Evolutionary conservation across 2,797 vertebrate species (phyloP).

Genomic region (Leuciscus waleckii): DNA sequence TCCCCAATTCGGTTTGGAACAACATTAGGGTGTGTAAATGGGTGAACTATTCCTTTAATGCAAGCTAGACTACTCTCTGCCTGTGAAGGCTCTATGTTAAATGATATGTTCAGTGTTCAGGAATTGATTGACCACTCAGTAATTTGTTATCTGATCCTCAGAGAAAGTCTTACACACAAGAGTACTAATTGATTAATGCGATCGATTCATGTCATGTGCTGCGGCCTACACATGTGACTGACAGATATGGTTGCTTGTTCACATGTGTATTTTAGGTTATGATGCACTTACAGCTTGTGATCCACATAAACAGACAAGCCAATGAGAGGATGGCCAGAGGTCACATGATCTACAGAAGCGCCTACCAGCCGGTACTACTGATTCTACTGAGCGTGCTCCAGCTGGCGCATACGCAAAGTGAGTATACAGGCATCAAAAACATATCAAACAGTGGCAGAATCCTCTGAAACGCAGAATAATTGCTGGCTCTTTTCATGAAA

Average conservation of each 20-base stretch:
- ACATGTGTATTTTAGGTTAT: slow-evolving; percentile 52
- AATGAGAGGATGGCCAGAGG: slow-evolving; percentile 63
- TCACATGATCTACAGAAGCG: slow-evolving; percentile 55
- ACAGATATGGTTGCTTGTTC: slow-evolving; percentile 27
- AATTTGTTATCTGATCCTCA: slow-evolving; percentile 45
- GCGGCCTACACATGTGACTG: slow-evolving; percentile 2
- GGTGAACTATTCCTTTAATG: slow-evolving; percentile 18
- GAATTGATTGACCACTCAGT: slow-evolving; percentile 41
- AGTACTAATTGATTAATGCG: slow-evolving; percentile 39
- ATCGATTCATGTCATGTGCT: slow-evolving; percentile 19
- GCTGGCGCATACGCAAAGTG: slow-evolving; percentile 47
- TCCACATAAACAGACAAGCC: slow-evolving; percentile 54
- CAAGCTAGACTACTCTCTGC: slow-evolving; percentile 5
- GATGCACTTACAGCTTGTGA: slow-evolving; percentile 51
- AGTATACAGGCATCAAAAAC: slow-evolving; percentile 39
- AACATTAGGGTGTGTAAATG: background rate
- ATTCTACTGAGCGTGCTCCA: slow-evolving; percentile 56
- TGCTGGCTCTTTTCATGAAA: background rate
- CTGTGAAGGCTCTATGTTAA: slow-evolving; percentile 33
- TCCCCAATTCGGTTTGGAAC: background rate
- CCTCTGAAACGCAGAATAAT: background rate
- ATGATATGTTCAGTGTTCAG: slow-evolving; percentile 42
- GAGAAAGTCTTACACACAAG: slow-evolving; percentile 14
- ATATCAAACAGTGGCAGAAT: background rate
- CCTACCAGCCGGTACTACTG: slow-evolving; percentile 50